Conservation (phyloP, 2,113 vertebrate species). For the Fulica atra region DNA sequence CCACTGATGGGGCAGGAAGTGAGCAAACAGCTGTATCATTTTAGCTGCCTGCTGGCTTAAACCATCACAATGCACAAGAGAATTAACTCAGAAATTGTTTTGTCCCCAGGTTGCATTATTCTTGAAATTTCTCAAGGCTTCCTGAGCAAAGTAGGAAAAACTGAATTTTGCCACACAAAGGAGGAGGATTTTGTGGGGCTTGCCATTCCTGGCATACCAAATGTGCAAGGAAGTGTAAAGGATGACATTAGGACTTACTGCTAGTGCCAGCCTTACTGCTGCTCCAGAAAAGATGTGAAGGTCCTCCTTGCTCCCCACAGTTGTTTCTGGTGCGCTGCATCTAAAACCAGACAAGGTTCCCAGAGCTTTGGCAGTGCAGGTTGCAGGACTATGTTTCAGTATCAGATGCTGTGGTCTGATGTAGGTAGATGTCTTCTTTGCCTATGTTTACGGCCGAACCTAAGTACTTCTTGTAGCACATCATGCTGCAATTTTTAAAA, state of each 20-base stretch:
- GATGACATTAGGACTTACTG: rapidly evolving
- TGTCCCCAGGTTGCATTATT: neutral
- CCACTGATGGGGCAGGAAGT: too few species aligned
- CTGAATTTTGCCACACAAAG: neutral
- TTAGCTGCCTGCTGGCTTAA: too few species aligned
- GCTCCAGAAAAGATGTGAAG: neutral
- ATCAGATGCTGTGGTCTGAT: neutral
- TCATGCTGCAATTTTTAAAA: neutral
- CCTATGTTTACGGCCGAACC: neutral
- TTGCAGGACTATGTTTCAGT: neutral
- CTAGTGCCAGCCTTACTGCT: neutral
- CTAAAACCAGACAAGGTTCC: neutral
- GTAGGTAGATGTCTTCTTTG: neutral
- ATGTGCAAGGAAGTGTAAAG: neutral
- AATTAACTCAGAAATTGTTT: neutral
- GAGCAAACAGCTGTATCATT: too few species aligned
- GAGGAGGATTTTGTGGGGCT: neutral
- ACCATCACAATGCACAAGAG: neutral
- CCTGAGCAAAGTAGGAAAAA: neutral
- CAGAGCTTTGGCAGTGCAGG: neutral
- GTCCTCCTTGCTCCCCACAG: neutral
- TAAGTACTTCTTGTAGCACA: neutral
- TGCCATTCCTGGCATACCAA: neutral
- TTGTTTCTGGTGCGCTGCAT: neutral
- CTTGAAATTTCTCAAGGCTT: neutral